Conservation (phyloP, 2,888 invertebrate species). For the Drosophila mulleri region DNA sequence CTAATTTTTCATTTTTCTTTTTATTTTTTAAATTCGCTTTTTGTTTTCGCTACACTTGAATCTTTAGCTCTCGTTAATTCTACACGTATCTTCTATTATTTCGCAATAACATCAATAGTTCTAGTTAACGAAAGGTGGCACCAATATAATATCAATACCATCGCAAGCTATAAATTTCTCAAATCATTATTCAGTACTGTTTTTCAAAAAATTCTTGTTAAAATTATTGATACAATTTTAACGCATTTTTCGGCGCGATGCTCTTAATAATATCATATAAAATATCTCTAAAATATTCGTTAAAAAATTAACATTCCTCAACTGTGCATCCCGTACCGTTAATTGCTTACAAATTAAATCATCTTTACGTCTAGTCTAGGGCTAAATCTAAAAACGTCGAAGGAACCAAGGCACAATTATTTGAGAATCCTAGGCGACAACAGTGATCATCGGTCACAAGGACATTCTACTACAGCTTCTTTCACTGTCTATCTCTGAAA, state of each 20-base stretch:
- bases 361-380: conserved; percentile 60
- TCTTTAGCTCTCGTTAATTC: conserved; percentile 36
- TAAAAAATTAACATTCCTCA: conserved; percentile 46
- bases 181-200: conserved; percentile 58
- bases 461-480: conserved; percentile 32
- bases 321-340: conserved; percentile 2
- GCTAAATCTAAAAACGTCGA: conserved; percentile 67
- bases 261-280: conserved; percentile 62
- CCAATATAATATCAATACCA: conserved; percentile 1
- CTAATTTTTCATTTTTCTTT: conserved; percentile 12
- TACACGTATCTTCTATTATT: conserved; percentile 72
- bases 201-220: conserved; percentile 48
- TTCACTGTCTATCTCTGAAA: conserved; percentile 35
- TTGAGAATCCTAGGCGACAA: conserved; percentile 59
- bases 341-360: conserved; percentile 57
- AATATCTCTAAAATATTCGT: conserved; percentile 55
- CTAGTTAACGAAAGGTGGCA: conserved; percentile 53
- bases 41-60: conserved; percentile 43
- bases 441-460: conserved; percentile 7
- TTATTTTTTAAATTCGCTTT: conserved; percentile 66
- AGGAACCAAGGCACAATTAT: conserved; percentile 79
- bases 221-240: conserved; percentile 67
- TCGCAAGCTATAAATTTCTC: conserved; percentile 32
- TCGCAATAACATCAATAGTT: conserved; percentile 77
- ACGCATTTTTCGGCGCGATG: conserved; percentile 54